Evolutionary conservation across 2,113 vertebrate species (phyloP).

Genomic region (Ornithorhynchus anatinus): DNA sequence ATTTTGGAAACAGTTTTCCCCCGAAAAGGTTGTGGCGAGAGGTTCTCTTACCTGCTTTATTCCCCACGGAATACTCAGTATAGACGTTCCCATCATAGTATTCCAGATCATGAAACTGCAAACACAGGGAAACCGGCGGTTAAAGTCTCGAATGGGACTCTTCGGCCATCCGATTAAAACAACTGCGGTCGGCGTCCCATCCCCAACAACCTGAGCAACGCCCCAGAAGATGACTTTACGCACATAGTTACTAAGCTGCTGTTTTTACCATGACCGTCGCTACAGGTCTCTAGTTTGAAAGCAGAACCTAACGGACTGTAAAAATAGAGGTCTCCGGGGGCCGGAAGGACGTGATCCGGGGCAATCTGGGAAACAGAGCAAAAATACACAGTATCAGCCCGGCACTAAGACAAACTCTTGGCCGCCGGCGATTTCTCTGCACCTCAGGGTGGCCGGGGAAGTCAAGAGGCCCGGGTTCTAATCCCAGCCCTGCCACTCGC

Average conservation of each 20-base stretch:
- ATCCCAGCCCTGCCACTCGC: no score
- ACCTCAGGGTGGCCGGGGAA: no score
- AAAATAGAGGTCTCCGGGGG: slow-evolving; percentile 86
- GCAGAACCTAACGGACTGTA: slow-evolving; percentile 95
- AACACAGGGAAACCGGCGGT: slow-evolving; percentile 23
- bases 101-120: slow-evolving; percentile 98
- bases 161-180: background rate
- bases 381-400: no score
- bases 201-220: slow-evolving; percentile 5
- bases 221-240: slow-evolving; percentile 55
- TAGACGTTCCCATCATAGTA: slow-evolving; percentile 99
- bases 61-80: slow-evolving; percentile 97
- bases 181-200: background rate
- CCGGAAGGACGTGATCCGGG: slow-evolving; percentile 92
- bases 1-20: background rate
- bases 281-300: slow-evolving; percentile 81
- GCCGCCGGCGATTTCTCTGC: no score
- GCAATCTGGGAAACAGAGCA: slow-evolving; percentile 77
- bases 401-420: no score
- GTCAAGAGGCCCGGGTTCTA: no score
- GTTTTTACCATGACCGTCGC: slow-evolving; percentile 81
- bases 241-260: slow-evolving; percentile 95
- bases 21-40: background rate
- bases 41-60: slow-evolving; percentile 90
- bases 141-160: background rate